A percentile compares a stretch with the other conserved stretches of the same genome.
Evolutionary conservation across 2,113 vertebrate genomes (phyloP).

Genomic region (Isichthys henryi): DNA sequence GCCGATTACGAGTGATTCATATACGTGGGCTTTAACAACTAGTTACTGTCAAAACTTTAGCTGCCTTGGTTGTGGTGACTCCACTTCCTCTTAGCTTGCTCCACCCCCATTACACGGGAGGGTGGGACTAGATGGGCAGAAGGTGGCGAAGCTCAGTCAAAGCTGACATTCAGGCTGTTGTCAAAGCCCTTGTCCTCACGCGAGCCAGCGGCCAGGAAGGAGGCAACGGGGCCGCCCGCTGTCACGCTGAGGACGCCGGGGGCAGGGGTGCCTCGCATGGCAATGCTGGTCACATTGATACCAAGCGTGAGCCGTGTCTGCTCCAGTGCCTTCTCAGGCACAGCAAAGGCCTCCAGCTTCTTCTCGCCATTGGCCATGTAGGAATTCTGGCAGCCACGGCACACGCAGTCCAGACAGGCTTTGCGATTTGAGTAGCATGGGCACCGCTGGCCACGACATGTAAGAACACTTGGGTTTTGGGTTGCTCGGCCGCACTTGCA

Average conservation of each 20-base stretch:
- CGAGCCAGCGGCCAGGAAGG: conserved; percentile 82
- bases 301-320: conserved; percentile 97
- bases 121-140: conserved; percentile 37
- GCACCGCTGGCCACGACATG: conserved; percentile 96
- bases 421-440: conserved; percentile 99
- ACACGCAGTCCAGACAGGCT: conserved; percentile 99
- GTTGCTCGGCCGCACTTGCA: conserved; percentile 98
- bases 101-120: conserved; percentile 32
- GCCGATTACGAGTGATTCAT: conserved; percentile 85
- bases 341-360: conserved; percentile 98
- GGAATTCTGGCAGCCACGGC: conserved; percentile 99
- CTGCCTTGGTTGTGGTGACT: conserved; percentile 78
- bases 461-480: conserved; percentile 99
- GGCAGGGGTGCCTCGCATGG: conserved; percentile 76
- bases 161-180: conserved; percentile 95
- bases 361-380: conserved; percentile 99
- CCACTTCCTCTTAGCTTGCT: conserved; percentile 38
- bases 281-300: conserved; percentile 98
- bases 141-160: conserved; percentile 73
- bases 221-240: conserved; percentile 79
- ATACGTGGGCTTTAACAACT: conserved; percentile 77
- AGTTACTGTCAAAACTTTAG: conserved; percentile 65
- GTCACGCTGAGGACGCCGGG: conserved; percentile 82
- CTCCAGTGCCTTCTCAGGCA: conserved; percentile 98
- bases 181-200: conserved; percentile 90